Base-by-base conservation (phyloP, 64 coral and sea anemone genomes). In the Actinia tenebrosa region DNA sequence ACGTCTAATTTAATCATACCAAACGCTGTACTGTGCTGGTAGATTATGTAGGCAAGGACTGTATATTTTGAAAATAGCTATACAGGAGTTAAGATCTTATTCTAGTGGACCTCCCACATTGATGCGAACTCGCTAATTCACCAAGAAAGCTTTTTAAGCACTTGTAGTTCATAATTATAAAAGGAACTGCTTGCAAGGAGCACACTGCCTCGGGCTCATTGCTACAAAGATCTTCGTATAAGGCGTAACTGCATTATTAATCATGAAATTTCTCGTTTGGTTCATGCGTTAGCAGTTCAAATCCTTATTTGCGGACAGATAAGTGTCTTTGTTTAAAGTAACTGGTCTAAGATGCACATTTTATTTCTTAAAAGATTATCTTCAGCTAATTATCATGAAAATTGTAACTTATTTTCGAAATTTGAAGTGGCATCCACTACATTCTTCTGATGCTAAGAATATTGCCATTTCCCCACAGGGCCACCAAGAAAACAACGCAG, bases 401-500 rank as follows among this genome's bases (percentile, higher is more conserved):
- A 6, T 18, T 83, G 45, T 58, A 53, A 11, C 23, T 58, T 30
- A 18, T 83, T 83, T 52, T 53, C 18, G 22, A 22, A 23, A 52
- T 25, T 18, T n/a, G 3, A 81, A 47, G 43, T 81, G 43, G 14
- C 79, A 81, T 81, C 37, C 17, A 81, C 64, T 69, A n/a, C 7
- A 7, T 25, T 25, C 8, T 25, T 45, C 18, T 10, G 43, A 43
- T 47, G 15, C 54, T 83, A 50, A 52, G 15, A 37, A 27, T 13
- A 75, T 30, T 16, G 6, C 55, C 68, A 50, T 20, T 84, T 64
- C 71, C 60, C 18, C 61, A 18, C 18, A 87, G 90, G 85, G 56
- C 90, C 85, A 52, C 85, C 90, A 83, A 53, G 90, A 63, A 92
- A 92, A 55, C 85, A 92, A 22, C 77, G 90, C 17, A 45, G 90